A percentile compares a stretch with the other conserved stretches of the same genome.
Evolutionary conservation across 2,113 vertebrate genomes (phyloP).

Genomic region (Leucosticte australis): DNA sequence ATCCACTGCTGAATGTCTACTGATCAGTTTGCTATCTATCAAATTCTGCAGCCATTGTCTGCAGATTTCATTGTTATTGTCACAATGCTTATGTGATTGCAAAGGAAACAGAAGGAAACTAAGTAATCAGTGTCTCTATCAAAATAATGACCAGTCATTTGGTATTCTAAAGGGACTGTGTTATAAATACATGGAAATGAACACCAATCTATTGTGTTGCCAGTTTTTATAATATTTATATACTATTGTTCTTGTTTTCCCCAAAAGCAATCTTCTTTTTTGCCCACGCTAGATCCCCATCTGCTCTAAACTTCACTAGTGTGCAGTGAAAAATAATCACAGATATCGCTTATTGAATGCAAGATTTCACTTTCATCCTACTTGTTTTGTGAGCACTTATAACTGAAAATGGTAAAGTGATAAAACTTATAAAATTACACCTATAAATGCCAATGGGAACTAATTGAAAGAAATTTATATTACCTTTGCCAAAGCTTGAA

Average conservation of each 20-base stretch:
- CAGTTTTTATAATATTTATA: background rate
- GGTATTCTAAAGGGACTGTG: background rate
- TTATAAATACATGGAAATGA: background rate
- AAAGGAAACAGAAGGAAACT: background rate
- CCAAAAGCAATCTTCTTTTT: background rate
- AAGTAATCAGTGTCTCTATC: background rate
- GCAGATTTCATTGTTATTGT: conserved; percentile 1
- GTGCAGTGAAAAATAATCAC: background rate
- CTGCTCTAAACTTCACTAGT: background rate
- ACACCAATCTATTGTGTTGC: background rate
- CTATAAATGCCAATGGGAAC: background rate
- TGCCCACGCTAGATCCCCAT: background rate
- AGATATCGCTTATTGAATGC: background rate
- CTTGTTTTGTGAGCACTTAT: background rate
- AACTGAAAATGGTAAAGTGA: background rate
- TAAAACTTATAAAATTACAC: background rate
- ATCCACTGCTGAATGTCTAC: background rate
- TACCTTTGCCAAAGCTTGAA: background rate
- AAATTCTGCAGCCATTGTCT: background rate
- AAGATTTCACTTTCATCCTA: background rate
- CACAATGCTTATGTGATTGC: conserved; percentile 39
- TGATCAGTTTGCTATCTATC: background rate
- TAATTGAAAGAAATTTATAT: background rate
- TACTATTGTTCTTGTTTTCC: background rate
- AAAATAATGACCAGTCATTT: background rate